Conservation (phyloP, 2,113 vertebrate species). For the Alethe diademata region DNA sequence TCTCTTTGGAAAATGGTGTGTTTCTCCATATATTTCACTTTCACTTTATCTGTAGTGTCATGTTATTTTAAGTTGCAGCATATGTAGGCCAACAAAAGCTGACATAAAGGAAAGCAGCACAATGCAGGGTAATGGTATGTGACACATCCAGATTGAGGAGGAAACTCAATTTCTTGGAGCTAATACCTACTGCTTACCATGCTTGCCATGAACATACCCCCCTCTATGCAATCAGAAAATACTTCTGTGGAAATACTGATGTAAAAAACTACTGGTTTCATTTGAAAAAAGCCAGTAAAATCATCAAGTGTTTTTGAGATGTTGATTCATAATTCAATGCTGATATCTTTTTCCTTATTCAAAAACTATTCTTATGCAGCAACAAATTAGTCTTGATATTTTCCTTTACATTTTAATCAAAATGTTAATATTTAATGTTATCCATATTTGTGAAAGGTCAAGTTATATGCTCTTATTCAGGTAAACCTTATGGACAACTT, state of each 20-base stretch:
- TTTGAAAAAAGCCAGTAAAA: background rate
- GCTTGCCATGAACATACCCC: background rate
- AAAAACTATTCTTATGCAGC: background rate
- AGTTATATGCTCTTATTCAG: background rate
- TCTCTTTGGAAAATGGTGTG: background rate
- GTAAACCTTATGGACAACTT: background rate
- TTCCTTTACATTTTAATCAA: background rate
- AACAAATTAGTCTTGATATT: background rate
- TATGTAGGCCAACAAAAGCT: slow-evolving; percentile 55
- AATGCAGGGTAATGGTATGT: background rate
- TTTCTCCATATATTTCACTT: background rate
- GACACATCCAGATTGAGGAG: slow-evolving; percentile 25
- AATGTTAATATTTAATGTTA: background rate
- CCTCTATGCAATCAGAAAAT: background rate
- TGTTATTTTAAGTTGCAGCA: slow-evolving; percentile 48
- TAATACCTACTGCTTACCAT: background rate
- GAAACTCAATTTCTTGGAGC: background rate
- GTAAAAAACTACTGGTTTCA: background rate
- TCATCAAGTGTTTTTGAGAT: background rate
- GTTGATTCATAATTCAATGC: background rate
- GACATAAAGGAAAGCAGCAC: slow-evolving; percentile 8
- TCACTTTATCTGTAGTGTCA: slow-evolving; percentile 22
- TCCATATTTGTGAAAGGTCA: too few relatives aligned
- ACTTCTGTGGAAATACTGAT: background rate
- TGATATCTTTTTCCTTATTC: background rate